Percentiles rank a stretch among this genome's conserved stretches.
phyloP scores from a whole-genome alignment of 92 coral and sea anemone genomes.

The Palythoa grandis region DNA sequence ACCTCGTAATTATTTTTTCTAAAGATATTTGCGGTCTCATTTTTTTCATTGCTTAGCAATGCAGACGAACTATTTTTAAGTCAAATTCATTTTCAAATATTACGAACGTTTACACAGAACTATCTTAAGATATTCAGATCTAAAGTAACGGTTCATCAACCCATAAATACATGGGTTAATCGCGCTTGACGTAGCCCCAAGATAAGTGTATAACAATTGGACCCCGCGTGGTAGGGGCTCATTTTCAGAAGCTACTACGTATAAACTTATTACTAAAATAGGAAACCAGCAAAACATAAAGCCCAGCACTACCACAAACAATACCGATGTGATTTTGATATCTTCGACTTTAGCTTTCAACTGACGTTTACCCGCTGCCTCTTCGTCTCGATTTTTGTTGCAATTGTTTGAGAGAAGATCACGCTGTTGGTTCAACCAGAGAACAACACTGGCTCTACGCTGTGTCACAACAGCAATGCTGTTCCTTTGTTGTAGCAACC shows the following conservation, averaged over 20 bases:
- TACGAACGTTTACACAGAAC: slow-evolving; percentile 7
- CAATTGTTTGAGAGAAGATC: slow-evolving; percentile 3
- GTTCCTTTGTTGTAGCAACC: slow-evolving; percentile 30
- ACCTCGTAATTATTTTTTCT: too few relatives aligned
- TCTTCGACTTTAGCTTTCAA: slow-evolving; percentile 38
- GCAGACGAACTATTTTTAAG: neutral
- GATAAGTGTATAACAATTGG: slow-evolving; percentile 13
- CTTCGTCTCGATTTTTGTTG: slow-evolving; percentile 15
- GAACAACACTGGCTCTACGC: slow-evolving; percentile 20
- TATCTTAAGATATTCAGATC: slow-evolving; percentile 41
- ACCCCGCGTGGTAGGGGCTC: slow-evolving; percentile 27
- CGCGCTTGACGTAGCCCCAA: slow-evolving; percentile 34
- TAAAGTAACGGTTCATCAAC: slow-evolving; percentile 33
- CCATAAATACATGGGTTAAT: slow-evolving; percentile 40
- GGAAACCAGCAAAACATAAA: slow-evolving; percentile 49
- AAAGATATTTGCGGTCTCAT: neutral
- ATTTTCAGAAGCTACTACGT: neutral
- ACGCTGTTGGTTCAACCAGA: slow-evolving; percentile 30
- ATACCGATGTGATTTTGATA: slow-evolving; percentile 31
- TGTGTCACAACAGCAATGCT: slow-evolving; percentile 35
- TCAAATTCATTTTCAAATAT: neutral
- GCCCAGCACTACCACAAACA: slow-evolving; percentile 34
- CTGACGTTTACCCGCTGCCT: slow-evolving; percentile 1
- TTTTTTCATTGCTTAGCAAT: too few relatives aligned
- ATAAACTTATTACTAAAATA: slow-evolving; percentile 22